These are phyloP conservation scores for Maccullochella peelii DNA, from an alignment of 2,113 vertebrate species.

Conservation along the genomic window DNA sequence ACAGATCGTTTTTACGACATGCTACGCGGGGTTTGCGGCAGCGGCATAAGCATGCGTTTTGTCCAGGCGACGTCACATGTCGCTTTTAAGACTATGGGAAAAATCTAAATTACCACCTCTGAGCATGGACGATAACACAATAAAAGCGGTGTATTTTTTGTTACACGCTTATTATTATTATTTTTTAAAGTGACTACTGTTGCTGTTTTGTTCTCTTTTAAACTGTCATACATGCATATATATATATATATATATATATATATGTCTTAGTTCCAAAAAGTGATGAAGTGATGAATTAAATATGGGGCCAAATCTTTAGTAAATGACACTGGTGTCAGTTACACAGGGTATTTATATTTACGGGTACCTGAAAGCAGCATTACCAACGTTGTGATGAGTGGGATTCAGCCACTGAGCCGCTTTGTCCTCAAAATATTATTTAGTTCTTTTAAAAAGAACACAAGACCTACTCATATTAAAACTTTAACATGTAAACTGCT, in stretches of 20 bases:
- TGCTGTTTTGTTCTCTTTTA: background rate
- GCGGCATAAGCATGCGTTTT: slow-evolving; percentile 15
- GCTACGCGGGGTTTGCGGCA: slow-evolving; percentile 52
- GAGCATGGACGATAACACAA: background rate
- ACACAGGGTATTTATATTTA: background rate
- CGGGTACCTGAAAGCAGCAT: slow-evolving; percentile 15
- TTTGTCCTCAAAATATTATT: background rate
- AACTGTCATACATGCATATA: no score
- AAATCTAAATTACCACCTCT: background rate
- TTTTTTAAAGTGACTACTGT: background rate
- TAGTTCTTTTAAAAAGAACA: background rate
- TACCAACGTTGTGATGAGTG: background rate
- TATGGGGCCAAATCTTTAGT: background rate
- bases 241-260: no score
- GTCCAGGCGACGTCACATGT: slow-evolving; percentile 28
- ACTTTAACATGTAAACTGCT: background rate
- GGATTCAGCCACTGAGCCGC: background rate
- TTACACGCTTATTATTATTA: background rate
- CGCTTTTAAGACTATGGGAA: slow-evolving; percentile 22
- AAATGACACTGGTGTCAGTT: no score
- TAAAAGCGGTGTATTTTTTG: background rate
- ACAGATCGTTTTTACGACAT: slow-evolving; percentile 52
- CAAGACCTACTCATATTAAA: accelerated
- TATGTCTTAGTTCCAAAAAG: background rate
- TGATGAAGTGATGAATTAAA: no score